These are phyloP conservation scores for Petrolisthes cinctipes DNA, from an alignment of 2,888 invertebrate species.

Conservation along the genomic window DNA sequence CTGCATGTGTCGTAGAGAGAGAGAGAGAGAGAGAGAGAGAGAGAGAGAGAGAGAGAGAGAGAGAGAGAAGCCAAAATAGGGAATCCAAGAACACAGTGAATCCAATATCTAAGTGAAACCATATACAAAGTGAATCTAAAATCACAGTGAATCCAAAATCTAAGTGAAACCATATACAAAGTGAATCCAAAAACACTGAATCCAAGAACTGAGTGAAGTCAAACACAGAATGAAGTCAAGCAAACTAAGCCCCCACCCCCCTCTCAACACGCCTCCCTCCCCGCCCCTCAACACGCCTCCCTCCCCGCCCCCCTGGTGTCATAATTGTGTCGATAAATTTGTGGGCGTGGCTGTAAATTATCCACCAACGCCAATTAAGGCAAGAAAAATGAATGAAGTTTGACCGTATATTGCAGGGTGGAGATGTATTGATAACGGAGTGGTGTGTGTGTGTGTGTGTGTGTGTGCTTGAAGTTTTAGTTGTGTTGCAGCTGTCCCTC, in stretches of 20 bases:
- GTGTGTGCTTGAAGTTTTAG: background rate
- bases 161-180: too few species aligned
- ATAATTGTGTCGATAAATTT: conserved; percentile 44
- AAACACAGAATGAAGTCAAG: too few species aligned
- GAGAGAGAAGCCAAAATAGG: background rate
- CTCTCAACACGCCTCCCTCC: background rate
- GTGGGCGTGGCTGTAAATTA: conserved; percentile 40
- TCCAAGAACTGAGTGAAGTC: too few species aligned
- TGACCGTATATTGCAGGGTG: conserved; percentile 34
- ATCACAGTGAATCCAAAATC: too few species aligned
- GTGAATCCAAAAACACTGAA: too few species aligned
- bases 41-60: conserved; percentile 14
- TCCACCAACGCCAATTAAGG: conserved; percentile 40
- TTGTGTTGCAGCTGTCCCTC: too few species aligned
- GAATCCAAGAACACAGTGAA: too few species aligned
- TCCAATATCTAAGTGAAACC: too few species aligned
- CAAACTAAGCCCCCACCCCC: background rate
- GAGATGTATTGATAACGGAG: conserved; percentile 32
- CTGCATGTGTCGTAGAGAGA: conserved; percentile 9
- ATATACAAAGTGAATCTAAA: too few species aligned
- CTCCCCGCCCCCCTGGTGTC: conserved; percentile 6
- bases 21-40: conserved; percentile 23
- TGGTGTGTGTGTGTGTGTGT: background rate
- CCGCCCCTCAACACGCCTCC: background rate
- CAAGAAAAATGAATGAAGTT: conserved; percentile 53